These are phyloP conservation scores for Myzus persicae DNA, from an alignment of 1,140 invertebrate genomes.

Conservation along the genomic window DNA sequence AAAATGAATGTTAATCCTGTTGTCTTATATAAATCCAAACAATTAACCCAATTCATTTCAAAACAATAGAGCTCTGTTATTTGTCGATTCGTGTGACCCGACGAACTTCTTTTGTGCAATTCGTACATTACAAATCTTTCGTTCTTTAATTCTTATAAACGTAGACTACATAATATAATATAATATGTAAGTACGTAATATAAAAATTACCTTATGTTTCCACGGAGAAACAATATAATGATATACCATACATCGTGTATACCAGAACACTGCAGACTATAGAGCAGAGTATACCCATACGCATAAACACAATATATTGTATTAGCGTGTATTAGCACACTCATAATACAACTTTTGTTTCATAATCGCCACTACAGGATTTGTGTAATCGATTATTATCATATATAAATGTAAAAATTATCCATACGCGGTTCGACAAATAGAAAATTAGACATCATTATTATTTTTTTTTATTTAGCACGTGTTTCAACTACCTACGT, in stretches of 20 bases:
- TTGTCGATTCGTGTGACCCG: constrained; percentile 19
- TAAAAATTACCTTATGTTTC: background rate
- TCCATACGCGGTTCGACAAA: background rate
- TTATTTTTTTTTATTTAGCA: constrained; percentile 21
- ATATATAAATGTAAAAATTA: constrained; percentile 5
- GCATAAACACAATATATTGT: background rate
- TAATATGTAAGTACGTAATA: background rate
- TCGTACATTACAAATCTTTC: background rate
- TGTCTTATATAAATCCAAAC: background rate
- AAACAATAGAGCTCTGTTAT: constrained; percentile 14
- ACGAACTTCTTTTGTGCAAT: background rate
- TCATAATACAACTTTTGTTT: background rate
- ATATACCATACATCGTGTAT: background rate
- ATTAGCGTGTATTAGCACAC: too few species aligned
- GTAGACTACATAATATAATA: background rate
- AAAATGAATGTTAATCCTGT: background rate
- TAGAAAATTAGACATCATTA: constrained; percentile 16
- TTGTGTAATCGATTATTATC: constrained; percentile 15
- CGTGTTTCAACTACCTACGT: constrained; percentile 48
- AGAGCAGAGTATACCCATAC: background rate
- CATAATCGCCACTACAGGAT: background rate
- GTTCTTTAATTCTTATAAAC: background rate
- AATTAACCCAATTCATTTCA: constrained; percentile 39
- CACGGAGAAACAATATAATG: background rate
- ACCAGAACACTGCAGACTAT: background rate